Percentiles rank a stretch among this genome's conserved stretches.
Evolutionary conservation across 2,113 vertebrate species (phyloP).

Genomic region (Rhineura floridana): DNA sequence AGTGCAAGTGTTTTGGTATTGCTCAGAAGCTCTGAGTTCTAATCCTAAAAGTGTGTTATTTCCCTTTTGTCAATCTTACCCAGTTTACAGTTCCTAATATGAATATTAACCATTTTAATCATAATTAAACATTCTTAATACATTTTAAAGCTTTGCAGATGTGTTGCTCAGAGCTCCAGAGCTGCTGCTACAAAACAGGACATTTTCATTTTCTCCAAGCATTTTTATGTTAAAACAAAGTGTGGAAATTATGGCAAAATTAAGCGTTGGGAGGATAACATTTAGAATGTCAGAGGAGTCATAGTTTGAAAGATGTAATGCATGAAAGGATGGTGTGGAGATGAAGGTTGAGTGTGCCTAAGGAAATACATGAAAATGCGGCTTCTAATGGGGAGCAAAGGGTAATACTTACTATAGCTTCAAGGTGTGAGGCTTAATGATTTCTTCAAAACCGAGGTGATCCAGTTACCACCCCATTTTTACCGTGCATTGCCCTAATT

Average conservation of each 20-base stretch:
- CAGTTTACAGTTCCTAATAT: not conserved
- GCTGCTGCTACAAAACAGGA: not conserved
- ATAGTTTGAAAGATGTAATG: not conserved
- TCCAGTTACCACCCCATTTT: not conserved
- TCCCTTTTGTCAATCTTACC: not conserved
- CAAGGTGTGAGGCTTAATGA: not conserved
- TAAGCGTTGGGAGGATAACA: not conserved
- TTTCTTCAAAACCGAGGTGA: not conserved
- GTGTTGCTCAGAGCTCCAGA: not conserved
- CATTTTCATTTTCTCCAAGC: not conserved
- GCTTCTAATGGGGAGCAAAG: not conserved
- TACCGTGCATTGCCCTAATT: not conserved
- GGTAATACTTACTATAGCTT: not conserved
- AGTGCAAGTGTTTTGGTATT: not conserved
- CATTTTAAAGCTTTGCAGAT: no score
- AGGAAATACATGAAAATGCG: not conserved
- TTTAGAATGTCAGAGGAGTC: not conserved
- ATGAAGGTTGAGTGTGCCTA: not conserved
- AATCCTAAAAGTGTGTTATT: not conserved
- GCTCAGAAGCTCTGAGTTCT: not conserved
- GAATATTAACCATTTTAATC: not conserved
- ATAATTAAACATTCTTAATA: not conserved
- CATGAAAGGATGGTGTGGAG: not conserved
- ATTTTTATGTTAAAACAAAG: not conserved
- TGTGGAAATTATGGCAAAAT: not conserved